Percentiles rank a stretch among this genome's conserved stretches.
phyloP scores from a whole-genome alignment of 2,113 vertebrate genomes.

The Pontoporia blainvillei region DNA sequence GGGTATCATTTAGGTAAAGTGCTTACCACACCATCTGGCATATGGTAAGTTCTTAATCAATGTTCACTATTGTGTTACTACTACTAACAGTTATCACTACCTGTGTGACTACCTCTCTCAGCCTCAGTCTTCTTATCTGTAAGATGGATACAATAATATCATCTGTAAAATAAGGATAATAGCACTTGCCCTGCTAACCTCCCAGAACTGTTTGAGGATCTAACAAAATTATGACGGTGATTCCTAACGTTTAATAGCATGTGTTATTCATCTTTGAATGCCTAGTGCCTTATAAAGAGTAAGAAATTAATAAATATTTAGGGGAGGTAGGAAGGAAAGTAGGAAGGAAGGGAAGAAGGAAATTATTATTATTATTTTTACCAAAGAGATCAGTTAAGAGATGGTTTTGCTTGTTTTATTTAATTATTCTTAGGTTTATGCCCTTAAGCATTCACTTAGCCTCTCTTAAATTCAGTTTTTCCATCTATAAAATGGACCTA shows the following conservation, averaged over 20 bases:
- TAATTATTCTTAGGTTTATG: conserved; percentile 5
- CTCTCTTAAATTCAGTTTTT: conserved; percentile 20
- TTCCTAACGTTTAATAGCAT: neutral
- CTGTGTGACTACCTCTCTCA: neutral
- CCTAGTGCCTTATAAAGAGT: neutral
- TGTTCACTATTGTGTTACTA: neutral
- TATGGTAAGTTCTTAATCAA: neutral
- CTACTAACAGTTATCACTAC: neutral
- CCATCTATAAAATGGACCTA: neutral
- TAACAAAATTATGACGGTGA: neutral
- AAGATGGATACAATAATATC: neutral
- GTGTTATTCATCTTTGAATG: neutral
- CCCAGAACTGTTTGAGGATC: neutral
- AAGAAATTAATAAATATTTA: neutral
- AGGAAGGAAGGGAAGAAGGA: neutral
- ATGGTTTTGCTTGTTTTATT: neutral
- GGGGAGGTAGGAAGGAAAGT: neutral
- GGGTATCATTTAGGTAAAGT: neutral
- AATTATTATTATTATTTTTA: neutral
- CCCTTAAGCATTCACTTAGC: neutral
- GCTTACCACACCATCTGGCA: neutral
- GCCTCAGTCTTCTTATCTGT: neutral
- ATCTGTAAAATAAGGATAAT: neutral
- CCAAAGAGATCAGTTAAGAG: neutral
- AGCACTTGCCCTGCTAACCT: neutral